Base-by-base conservation (phyloP, 2,797 vertebrate species). In the Neostethus bicornis region DNA sequence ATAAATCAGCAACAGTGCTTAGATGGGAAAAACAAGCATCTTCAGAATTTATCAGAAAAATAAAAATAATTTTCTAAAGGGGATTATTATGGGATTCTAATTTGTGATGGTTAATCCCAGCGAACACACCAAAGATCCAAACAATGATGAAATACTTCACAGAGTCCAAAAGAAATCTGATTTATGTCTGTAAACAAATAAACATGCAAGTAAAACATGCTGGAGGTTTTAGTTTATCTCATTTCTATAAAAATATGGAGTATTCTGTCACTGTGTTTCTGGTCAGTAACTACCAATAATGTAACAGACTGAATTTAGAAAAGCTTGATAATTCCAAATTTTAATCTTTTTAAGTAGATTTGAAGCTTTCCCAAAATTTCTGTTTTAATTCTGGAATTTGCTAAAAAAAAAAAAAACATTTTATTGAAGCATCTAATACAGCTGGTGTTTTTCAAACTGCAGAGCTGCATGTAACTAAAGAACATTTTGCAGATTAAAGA, bases 161-260 rank as follows among this genome's bases (percentile, higher is more conserved):
- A 70, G 28, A 58, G 70, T 61, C 34, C 49, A 70, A 11, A 44
- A 66, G 55, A 66, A 82, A 87, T 79, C 75, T 81, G 77, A 70
- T 20, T 12, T 70, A 48, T 29, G 51, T 78, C 59, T 81, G 80
- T 83, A 82, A 85, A 83, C 73, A 66, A 58, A 35, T 52, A 26
- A 57, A 76, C 83, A 82, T 85, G 83, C 73, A 66, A 58, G 35
- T 52, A 26, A 57, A 76, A 65, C n/a, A 61, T 58, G 66, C 35
- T 20, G 51, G 44, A 45, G 49, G 9, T 44, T 55, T 48, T 64
- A 26, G 37, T 58, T 53, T 47, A 32, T 43, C 16, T 59, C 29
- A 34, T 41, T 56, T 69, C 24, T 34, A 17, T 13, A 8, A 61
- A 9, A 13, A 50, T 45, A 60, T 42, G 17, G 45, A 52, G 63